Conservation (phyloP, 2,797 vertebrate species). For the Poeciliopsis presidionis region DNA sequence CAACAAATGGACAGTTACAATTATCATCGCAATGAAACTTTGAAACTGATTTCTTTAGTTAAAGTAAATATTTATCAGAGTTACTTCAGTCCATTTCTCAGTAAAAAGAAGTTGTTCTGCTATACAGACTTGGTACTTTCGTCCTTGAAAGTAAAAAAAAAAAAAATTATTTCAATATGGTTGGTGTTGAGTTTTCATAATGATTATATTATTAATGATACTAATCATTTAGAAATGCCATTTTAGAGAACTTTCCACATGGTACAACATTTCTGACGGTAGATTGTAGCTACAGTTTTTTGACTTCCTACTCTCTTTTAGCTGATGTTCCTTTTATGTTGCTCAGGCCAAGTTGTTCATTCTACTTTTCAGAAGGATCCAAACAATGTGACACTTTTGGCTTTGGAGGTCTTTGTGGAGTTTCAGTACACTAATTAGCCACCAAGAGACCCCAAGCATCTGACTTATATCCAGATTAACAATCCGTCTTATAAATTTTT, state of each 20-base stretch:
- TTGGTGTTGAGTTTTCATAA: background rate
- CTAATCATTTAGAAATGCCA: background rate
- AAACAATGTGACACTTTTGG: background rate
- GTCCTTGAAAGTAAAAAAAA: background rate
- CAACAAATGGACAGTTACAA: background rate
- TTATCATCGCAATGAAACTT: background rate
- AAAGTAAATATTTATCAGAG: background rate
- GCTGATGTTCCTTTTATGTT: background rate
- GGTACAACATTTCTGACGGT: background rate
- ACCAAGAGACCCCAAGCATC: background rate
- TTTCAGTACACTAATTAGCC: background rate
- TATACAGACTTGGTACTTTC: background rate
- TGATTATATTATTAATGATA: background rate
- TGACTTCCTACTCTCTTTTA: background rate
- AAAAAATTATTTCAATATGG: background rate
- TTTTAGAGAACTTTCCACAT: background rate
- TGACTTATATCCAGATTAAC: background rate
- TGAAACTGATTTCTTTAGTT: background rate
- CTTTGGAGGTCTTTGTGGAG: background rate
- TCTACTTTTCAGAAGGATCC: background rate
- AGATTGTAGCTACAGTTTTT: background rate
- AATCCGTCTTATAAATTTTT: background rate
- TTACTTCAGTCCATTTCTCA: background rate
- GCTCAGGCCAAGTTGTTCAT: background rate
- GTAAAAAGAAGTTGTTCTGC: background rate